Evolutionary conservation across 2,888 invertebrate genomes (phyloP).

Genomic region (Disparrhopalites patrizii): DNA sequence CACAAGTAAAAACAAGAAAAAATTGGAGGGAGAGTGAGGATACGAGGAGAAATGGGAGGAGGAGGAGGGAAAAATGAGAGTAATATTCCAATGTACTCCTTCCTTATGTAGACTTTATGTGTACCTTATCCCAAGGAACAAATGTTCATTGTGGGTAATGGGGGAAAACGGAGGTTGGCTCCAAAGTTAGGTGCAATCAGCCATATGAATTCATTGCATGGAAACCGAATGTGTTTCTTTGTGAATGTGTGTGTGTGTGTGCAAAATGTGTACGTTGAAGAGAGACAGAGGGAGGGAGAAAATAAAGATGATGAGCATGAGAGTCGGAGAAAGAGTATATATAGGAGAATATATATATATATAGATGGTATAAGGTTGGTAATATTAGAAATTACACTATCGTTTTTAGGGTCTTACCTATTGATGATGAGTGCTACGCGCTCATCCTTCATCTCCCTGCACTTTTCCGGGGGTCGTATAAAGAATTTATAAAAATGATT

Average conservation of each 20-base stretch:
- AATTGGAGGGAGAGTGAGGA: neutral
- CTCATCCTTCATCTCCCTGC: conserved; percentile 27
- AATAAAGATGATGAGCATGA: neutral
- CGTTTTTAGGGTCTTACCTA: neutral
- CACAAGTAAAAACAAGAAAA: too few relatives aligned
- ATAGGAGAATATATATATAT: too few relatives aligned
- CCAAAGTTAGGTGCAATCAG: conserved; percentile 16
- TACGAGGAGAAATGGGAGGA: neutral
- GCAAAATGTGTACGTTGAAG: neutral
- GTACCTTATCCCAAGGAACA: too few relatives aligned
- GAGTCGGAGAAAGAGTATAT: neutral
- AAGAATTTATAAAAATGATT: conserved; percentile 34
- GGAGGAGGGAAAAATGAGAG: neutral
- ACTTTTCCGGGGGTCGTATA: conserved; percentile 21
- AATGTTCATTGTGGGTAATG: too few relatives aligned
- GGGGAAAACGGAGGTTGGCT: too few relatives aligned
- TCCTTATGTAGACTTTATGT: too few relatives aligned
- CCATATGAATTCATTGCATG: conserved; percentile 12
- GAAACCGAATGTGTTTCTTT: neutral
- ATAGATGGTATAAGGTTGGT: neutral
- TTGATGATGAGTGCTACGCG: conserved; percentile 24
- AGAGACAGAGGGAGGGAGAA: neutral
- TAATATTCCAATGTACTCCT: neutral
- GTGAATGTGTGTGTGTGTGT: too few relatives aligned
- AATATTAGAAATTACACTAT: neutral